Evolutionary conservation across 35 echinoderm and acorn worm species (phyloP), one percentile per base, ranked within the genome.

Genomic region (Apostichopus japonicus): DNA sequence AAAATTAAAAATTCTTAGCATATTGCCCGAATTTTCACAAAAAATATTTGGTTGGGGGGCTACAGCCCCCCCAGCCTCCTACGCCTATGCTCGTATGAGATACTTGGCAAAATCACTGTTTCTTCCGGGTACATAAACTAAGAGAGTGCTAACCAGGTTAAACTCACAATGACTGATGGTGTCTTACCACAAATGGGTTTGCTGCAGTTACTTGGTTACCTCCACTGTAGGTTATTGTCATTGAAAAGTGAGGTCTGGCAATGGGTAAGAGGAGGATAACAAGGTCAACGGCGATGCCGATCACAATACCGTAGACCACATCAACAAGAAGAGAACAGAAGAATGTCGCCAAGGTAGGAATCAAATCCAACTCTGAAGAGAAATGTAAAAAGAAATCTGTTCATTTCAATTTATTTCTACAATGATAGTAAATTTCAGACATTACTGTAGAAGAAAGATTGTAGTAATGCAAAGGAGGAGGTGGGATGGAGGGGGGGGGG

Each of bases 111-210:
- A 44, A 44, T 44, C 33, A 44, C 33, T 44, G 33, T 44, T 44
- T 44, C 2, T 3, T 44, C 33, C 33, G 2, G 33, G 33, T 44
- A 4, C 33, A 44, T 44, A 44, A 44, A 44, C 33, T 44, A 44
- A 44, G 33, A 1, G 1, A 44, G 33, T 1, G 33, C 33, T 44
- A 44, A 44, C 33, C 33, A 44, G 33, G 33, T 44, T 44, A 44
- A 44, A 44, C 33, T 44, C 33, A 44, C 4, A 44, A 44, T 44
- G 33, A 44, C 33, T 44, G 33, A 44, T 4, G 33, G 16, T 7
- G 15, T 75, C 90, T 54, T 79, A 91, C 90, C 76, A 59, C 72
- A 79, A 91, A 91, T n/a, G 90, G 90, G 77, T 91, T 91, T 77
- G 90, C 71, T 54, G 90, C 90, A 23, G 71, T 91, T 53, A 51